Base-by-base conservation (phyloP, 1,140 invertebrate species). In the Eueides isabella region DNA sequence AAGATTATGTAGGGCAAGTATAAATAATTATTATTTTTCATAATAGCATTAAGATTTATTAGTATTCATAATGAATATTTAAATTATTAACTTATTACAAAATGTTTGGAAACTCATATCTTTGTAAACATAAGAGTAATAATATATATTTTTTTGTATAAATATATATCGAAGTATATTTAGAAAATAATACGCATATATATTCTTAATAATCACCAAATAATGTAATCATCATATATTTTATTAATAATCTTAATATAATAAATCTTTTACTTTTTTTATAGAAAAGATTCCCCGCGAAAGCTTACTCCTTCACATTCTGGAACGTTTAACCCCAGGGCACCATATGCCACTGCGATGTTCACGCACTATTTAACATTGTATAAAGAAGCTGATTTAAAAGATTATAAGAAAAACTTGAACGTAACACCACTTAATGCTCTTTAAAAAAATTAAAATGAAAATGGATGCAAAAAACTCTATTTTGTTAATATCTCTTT, bases 281-380 rank as follows among this genome's bases (percentile, higher is more conserved):
- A 14, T n/a, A 26, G 48, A 19, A 11, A 55, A 26, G 23, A 55
- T 12, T 55, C 48, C 9, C 63, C 23, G 68, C 77, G 71, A 78
- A 81, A 81, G 75, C 75, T 75, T 75, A 80, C 64, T 75, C 65
- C 48, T 67, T 77, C 77, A 77, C 72, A 77, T 79, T 75, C 64
- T 48, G 76, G 61, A 77, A 75, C 76, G 76, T 67, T 79, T 35
- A 72, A 31, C 74, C 55, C 64, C 75, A 74, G 66, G 67, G 76
- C 69, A 78, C 78, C 77, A 79, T 78, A 82, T 72, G 78, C 78
- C 79, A 75, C 78, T 77, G 71, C 77, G 78, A 83, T 82, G 26
- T 78, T 80, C 72, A 80, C 84, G 83, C 74, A 69, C 81, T 83
- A 85, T 89, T 88, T 81, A 83, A 82, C 80, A 73, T 64, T 69